Evolutionary conservation across 2,113 vertebrate genomes (phyloP).

Genomic region (Caranx melampygus): DNA sequence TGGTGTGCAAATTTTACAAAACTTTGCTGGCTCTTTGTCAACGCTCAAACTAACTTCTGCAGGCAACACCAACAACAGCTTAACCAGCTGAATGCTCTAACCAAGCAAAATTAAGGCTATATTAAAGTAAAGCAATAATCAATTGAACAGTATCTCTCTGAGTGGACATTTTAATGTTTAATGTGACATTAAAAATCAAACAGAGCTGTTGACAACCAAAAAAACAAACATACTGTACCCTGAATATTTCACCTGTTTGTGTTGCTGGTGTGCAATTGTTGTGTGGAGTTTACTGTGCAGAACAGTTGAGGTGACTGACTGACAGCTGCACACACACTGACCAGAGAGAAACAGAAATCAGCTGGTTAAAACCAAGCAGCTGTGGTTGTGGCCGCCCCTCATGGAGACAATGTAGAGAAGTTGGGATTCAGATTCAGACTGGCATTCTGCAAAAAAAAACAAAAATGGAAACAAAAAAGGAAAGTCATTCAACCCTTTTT

Average conservation of each 20-base stretch:
- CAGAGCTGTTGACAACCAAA: not conserved
- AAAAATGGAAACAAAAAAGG: no score
- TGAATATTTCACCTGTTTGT: slow-evolving; percentile 31
- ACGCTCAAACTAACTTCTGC: not conserved
- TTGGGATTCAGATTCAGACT: not conserved
- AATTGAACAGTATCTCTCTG: no score
- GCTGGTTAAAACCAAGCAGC: slow-evolving; percentile 57
- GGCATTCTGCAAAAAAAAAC: no score
- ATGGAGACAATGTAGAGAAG: not conserved
- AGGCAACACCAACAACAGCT: not conserved
- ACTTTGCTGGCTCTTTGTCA: not conserved
- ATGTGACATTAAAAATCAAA: no score
- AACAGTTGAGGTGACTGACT: slow-evolving; percentile 64
- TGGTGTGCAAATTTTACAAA: slow-evolving; percentile 15
- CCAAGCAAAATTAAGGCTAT: no score
- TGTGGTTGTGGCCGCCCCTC: slow-evolving; percentile 30
- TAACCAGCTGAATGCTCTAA: no score
- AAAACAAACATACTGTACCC: not conserved
- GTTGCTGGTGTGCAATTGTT: slow-evolving; percentile 23
- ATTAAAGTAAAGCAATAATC: no score
- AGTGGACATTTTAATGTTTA: no score
- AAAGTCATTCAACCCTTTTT: no score
- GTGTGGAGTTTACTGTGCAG: slow-evolving; percentile 60
- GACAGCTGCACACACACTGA: slow-evolving; percentile 72
- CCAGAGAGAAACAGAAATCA: slow-evolving; percentile 56